Evolutionary conservation across 2,113 vertebrate species (phyloP).

Genomic region (Girardinichthys multiradiatus): DNA sequence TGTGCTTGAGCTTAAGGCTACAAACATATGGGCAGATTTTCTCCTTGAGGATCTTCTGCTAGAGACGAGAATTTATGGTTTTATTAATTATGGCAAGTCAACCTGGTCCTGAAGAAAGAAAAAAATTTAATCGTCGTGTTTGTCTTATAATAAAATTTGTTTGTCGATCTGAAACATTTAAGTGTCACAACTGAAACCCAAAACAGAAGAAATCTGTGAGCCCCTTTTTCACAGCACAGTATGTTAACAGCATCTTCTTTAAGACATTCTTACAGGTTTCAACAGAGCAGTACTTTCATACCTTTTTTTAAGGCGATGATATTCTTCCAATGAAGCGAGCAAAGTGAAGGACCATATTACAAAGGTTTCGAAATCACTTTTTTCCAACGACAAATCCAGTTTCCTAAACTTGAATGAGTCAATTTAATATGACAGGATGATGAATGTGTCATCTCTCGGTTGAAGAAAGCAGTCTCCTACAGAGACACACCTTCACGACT

Average conservation of each 20-base stretch:
- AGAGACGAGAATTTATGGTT: no score
- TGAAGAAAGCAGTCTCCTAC: slow-evolving; percentile 1
- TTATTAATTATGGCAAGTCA: no score
- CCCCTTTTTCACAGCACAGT: no score
- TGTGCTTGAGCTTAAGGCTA: no score
- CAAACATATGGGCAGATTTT: no score
- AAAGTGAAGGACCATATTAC: not conserved
- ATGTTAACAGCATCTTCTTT: not conserved
- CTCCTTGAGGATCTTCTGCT: no score
- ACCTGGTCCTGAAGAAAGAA: not conserved
- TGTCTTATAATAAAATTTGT: not conserved
- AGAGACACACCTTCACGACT: slow-evolving; percentile 48
- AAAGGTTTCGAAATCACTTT: not conserved
- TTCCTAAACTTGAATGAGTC: slow-evolving; percentile 1
- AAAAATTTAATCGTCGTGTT: not conserved
- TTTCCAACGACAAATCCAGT: not conserved
- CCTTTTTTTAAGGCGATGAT: not conserved
- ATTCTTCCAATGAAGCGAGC: slow-evolving; percentile 4
- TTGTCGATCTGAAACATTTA: not conserved
- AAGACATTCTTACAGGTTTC: not conserved
- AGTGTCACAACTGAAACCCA: not conserved
- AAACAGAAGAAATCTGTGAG: not conserved
- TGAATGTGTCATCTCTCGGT: slow-evolving; percentile 6
- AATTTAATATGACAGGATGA: slow-evolving; percentile 27
- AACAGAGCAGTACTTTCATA: not conserved